Evolutionary conservation across 2,113 vertebrate genomes (phyloP), one percentile per base, ranked within the genome.

Genomic region (Ranitomeya imitator): DNA sequence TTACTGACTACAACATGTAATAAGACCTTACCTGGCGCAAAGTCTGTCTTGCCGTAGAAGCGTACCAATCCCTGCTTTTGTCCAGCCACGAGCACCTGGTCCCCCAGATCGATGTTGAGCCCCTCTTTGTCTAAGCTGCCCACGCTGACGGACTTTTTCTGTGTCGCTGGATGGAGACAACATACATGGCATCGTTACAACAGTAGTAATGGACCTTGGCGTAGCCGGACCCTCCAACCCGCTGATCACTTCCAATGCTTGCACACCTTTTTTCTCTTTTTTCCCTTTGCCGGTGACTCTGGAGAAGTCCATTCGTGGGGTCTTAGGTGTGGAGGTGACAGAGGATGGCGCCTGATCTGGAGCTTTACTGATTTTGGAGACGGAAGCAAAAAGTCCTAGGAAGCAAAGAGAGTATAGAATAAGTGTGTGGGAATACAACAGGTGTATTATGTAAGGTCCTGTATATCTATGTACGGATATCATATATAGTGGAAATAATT

Each of bases 11-110:
- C 71, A 18, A 74, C 45, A 73, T 2, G 2, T 31, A 9, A 37
- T 59, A 16, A 16, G 31, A 14, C 60, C 79, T 12, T 37, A 97
- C 97, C 97, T 91, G 97, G 97, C 85, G 97, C 97, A 85, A 98
- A 98, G 93, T 98, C 97, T 0, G 97, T 98, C 88, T 98, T 98
- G 6, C 97, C 97, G 0, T 96, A 97, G 92, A 95, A 98, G 51
- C 96, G 96, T 6, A 97, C 94, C 1, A 93, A 90, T 18, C 97
- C 97, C 55, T 96, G 93, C 89, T 98, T 98, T 94, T 97, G 97
- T 76, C 96, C 97, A 0, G 97, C 97, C 0, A 98, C 97, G 3
- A 98, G 93, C 55, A 98, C 97, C 51, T 97, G 96, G 89, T 98
- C 97, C 21, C 97, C 97, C 0, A 98, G 93, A 26, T 97, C 96